Conservation (phyloP, 2,113 vertebrate genomes). For the Turdus rufiventris region DNA sequence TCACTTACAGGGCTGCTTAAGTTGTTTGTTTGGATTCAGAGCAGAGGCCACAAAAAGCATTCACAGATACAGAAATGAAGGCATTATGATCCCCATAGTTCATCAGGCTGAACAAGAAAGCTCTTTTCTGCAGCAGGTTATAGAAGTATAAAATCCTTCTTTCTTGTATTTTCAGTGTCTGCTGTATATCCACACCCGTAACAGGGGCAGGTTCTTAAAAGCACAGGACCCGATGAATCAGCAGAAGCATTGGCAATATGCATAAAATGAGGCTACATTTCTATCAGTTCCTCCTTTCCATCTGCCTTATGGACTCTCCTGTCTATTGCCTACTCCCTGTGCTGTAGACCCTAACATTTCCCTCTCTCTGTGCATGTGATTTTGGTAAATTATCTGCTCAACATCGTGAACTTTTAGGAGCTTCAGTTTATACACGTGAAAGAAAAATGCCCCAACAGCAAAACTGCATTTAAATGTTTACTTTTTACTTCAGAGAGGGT, state of each 20-base stretch:
- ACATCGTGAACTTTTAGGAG: neutral
- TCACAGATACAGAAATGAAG: neutral
- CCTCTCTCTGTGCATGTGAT: neutral
- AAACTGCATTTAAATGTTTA: neutral
- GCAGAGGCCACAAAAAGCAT: neutral
- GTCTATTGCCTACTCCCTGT: neutral
- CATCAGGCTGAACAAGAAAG: neutral
- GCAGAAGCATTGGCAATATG: neutral
- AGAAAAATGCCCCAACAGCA: neutral
- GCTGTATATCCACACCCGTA: neutral
- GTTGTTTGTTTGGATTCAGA: neutral
- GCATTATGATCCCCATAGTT: neutral
- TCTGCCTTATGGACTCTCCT: neutral
- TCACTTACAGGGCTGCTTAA: neutral
- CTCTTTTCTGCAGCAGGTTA: neutral
- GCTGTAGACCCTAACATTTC: neutral
- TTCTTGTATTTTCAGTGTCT: neutral
- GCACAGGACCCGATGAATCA: rapidly evolving
- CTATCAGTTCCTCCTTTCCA: neutral
- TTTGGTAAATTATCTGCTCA: neutral
- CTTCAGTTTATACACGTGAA: neutral
- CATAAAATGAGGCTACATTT: neutral
- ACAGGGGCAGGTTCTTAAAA: neutral
- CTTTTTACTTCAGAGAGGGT: neutral
- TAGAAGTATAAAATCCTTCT: neutral